Evolutionary conservation across 2,888 invertebrate species (phyloP).

Genomic region (Dyspetes luteomarginatus): DNA sequence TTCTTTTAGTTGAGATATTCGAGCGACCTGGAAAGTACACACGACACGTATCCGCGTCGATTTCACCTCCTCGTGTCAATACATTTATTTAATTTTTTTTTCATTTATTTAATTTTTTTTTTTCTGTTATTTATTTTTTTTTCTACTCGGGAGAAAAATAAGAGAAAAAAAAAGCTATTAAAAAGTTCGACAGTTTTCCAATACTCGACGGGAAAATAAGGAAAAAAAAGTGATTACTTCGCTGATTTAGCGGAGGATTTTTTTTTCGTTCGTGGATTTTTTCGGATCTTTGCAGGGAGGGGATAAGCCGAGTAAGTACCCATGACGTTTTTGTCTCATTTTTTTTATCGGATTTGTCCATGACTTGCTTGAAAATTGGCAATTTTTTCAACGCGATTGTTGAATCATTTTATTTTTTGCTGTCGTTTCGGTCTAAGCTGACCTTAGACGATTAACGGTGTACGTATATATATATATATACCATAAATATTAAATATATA

Average conservation of each 20-base stretch:
- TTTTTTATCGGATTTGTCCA: too few species aligned
- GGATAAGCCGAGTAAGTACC: slow-evolving; percentile 26
- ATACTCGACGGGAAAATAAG: background rate
- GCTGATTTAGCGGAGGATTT: background rate
- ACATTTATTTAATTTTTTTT: slow-evolving; percentile 2
- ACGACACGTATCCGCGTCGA: background rate
- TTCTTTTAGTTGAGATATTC: slow-evolving; percentile 74
- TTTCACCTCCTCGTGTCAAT: slow-evolving; percentile 28
- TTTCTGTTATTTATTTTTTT: background rate
- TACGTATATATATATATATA: too few species aligned
- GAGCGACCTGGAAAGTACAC: slow-evolving; percentile 46
- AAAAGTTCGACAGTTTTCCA: too few species aligned
- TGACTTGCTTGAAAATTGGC: too few species aligned
- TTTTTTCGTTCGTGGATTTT: background rate
- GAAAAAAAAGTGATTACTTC: slow-evolving; percentile 4
- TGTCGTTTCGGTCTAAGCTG: too few species aligned
- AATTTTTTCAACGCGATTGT: too few species aligned
- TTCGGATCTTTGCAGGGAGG: background rate
- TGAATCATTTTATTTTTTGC: too few species aligned
- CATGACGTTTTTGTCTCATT: too few species aligned
- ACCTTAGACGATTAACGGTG: too few species aligned
- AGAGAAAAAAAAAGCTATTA: too few species aligned
- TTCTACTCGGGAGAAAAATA: background rate
- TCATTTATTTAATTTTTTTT: background rate
- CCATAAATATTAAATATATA: too few species aligned